phyloP scores from a whole-genome alignment of 2,888 invertebrate genomes.

The Platypus cylindrus region DNA sequence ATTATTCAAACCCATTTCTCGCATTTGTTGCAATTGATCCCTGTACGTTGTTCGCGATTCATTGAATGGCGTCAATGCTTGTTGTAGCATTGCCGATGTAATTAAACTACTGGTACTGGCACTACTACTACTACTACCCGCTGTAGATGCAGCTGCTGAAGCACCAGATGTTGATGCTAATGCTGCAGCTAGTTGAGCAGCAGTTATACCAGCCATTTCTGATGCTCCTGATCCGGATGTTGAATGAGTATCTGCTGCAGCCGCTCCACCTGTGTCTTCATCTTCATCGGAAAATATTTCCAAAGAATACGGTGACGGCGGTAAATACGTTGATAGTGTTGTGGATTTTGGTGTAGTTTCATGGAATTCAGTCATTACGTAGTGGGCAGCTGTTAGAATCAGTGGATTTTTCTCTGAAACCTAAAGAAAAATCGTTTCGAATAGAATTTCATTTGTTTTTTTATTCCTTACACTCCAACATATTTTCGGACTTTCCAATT shows the following conservation, averaged over 20 bases:
- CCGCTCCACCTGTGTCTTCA: conserved; percentile 40
- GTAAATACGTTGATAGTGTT: conserved; percentile 31
- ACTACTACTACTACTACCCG: background rate
- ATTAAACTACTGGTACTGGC: conserved; percentile 4
- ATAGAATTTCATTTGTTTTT: background rate
- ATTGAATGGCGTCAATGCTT: conserved; percentile 10
- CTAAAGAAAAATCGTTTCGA: conserved; percentile 5
- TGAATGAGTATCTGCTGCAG: too few species aligned
- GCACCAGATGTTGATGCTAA: conserved; percentile 41
- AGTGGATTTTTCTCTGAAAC: conserved; percentile 57
- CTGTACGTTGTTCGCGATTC: conserved; percentile 9
- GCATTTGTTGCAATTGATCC: conserved; percentile 64
- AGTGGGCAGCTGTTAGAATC: conserved; percentile 54
- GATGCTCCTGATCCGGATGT: too few species aligned
- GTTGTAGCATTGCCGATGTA: conserved; percentile 13
- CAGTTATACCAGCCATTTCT: conserved; percentile 46
- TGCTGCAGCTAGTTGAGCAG: conserved; percentile 62
- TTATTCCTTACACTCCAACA: conserved; percentile 38
- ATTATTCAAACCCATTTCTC: conserved; percentile 81
- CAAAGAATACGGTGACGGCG: conserved; percentile 31
- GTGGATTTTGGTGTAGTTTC: conserved; percentile 40
- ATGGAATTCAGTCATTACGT: conserved; percentile 44
- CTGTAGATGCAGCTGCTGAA: conserved; percentile 1
- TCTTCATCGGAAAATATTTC: conserved; percentile 44
- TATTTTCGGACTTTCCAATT: conserved; percentile 54